A percentile compares a stretch with the other conserved stretches of the same genome.
Evolutionary conservation across 2,888 invertebrate genomes (phyloP).

Genomic region (Steinernema scapterisci): DNA sequence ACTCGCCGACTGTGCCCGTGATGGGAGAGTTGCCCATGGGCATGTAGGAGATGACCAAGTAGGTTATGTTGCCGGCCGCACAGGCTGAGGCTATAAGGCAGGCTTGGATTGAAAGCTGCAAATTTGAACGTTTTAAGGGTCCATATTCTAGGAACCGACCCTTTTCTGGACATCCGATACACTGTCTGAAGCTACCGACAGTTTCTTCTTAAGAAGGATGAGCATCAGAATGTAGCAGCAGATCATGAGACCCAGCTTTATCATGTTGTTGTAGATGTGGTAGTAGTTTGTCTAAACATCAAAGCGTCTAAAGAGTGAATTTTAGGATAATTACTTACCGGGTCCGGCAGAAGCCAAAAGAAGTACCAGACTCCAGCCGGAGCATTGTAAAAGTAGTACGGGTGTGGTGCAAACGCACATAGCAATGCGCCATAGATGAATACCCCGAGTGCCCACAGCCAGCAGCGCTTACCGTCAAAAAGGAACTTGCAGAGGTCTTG

Average conservation of each 20-base stretch:
- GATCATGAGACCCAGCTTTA: constrained; percentile 1
- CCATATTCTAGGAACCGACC: background rate
- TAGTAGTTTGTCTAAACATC: constrained; percentile 13
- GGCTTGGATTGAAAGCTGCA: constrained; percentile 14
- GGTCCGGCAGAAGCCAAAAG: background rate
- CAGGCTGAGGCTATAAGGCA: constrained; percentile 1
- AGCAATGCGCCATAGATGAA: background rate
- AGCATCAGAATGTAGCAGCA: background rate
- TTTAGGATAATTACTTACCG: background rate
- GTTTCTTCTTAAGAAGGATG: background rate
- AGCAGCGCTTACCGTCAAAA: background rate
- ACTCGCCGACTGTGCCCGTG: background rate
- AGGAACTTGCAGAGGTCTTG: background rate
- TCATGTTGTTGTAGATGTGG: constrained; percentile 15
- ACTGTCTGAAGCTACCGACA: background rate
- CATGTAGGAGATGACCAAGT: constrained; percentile 16
- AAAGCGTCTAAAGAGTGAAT: background rate
- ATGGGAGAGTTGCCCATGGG: constrained; percentile 5
- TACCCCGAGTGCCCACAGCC: background rate
- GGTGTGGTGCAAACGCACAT: background rate
- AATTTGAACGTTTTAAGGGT: background rate
- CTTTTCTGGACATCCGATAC: background rate
- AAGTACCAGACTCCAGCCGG: constrained; percentile 12
- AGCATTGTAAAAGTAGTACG: constrained; percentile 15
- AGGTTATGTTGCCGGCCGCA: constrained; percentile 16